Conservation (phyloP, 2,113 vertebrate genomes). For the Myotis brandtii region DNA sequence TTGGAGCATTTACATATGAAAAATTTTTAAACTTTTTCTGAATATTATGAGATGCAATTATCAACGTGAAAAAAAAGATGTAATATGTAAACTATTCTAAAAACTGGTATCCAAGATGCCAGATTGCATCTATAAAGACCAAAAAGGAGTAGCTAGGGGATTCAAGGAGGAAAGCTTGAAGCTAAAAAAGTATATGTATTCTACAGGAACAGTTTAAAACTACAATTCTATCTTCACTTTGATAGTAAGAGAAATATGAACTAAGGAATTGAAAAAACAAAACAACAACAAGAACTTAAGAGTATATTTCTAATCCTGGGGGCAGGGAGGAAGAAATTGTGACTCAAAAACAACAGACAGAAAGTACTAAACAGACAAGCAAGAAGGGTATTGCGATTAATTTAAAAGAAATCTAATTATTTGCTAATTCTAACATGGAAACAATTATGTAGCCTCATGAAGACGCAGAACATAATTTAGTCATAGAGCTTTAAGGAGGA, state of each 20-base stretch:
- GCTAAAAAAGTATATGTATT: neutral
- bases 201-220: neutral
- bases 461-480: neutral
- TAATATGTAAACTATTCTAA: neutral
- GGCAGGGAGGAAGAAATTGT: neutral
- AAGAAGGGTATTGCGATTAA: neutral
- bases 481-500: neutral
- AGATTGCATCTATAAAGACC: neutral
- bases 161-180: neutral
- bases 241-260: neutral
- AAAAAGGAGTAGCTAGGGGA: neutral
- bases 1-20: neutral
- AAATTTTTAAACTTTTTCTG: neutral
- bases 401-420: conserved; percentile 16
- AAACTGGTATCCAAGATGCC: neutral
- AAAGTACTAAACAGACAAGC: neutral
- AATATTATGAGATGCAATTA: neutral
- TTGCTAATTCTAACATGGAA: neutral
- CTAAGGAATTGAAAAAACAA: neutral
- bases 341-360: neutral
- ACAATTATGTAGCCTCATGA: neutral
- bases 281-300: neutral
- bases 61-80: neutral
- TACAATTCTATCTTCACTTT: neutral
- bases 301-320: neutral